Evolutionary conservation across 1,140 invertebrate genomes (phyloP).

Genomic region (Nebria ingens): DNA sequence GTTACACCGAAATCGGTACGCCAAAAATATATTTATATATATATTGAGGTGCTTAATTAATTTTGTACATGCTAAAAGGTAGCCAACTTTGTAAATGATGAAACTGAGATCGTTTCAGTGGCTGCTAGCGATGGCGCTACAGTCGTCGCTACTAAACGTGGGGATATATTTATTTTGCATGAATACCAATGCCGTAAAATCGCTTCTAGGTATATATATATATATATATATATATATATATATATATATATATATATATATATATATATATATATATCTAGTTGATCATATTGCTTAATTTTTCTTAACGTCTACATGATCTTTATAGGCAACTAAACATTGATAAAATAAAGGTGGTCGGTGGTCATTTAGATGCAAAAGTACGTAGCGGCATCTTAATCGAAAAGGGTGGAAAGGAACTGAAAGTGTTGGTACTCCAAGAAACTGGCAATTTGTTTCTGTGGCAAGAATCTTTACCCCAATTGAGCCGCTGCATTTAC

Average conservation of each 20-base stretch:
- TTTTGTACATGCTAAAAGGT: neutral
- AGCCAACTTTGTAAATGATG: neutral
- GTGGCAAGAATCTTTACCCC: slow-evolving; percentile 53
- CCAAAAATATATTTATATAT: slow-evolving; percentile 15
- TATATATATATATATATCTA: no score
- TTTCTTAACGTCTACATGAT: no score
- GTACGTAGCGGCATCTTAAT: slow-evolving; percentile 32
- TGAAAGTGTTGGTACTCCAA: slow-evolving; percentile 48
- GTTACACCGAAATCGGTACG: slow-evolving; percentile 36
- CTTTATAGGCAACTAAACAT: slow-evolving; percentile 37
- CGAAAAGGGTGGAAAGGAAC: slow-evolving; percentile 38
- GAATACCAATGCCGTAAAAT: slow-evolving; percentile 60
- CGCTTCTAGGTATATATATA: slow-evolving; percentile 45
- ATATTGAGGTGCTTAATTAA: neutral
- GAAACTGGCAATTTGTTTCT: slow-evolving; percentile 49
- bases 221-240: slow-evolving; percentile 33
- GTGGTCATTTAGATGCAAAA: slow-evolving; percentile 41
- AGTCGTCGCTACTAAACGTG: slow-evolving; percentile 49
- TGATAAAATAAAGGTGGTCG: slow-evolving; percentile 37
- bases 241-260: slow-evolving; percentile 34
- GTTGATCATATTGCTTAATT: slow-evolving; percentile 27
- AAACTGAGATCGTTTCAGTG: slow-evolving; percentile 33
- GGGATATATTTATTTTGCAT: slow-evolving; percentile 59
- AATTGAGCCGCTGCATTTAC: slow-evolving; percentile 49
- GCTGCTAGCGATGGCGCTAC: slow-evolving; percentile 56